Conservation (phyloP, 2,113 vertebrate genomes). For the Sceloporus tristichus region DNA sequence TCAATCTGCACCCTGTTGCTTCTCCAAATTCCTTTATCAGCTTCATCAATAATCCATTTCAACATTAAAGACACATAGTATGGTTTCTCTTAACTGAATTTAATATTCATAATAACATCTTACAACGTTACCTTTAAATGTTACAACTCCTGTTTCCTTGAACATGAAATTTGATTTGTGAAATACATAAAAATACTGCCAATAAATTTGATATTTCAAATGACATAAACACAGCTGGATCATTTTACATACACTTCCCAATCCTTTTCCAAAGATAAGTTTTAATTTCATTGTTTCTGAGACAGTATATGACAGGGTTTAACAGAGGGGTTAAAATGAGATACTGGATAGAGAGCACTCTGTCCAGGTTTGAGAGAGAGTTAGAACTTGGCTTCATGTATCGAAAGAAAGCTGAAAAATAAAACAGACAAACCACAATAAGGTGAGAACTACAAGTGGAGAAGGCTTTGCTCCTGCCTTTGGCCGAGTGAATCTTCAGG, state of each 20-base stretch:
- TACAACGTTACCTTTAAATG: too few relatives aligned
- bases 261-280: background rate
- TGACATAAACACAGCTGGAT: background rate
- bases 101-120: too few relatives aligned
- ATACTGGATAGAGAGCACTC: constrained; percentile 11
- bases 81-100: too few relatives aligned
- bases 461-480: constrained; percentile 37
- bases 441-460: constrained; percentile 45
- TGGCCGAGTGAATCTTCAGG: constrained; percentile 5
- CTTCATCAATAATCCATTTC: too few relatives aligned
- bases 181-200: too few relatives aligned
- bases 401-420: constrained; percentile 10
- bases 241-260: background rate
- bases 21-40: too few relatives aligned
- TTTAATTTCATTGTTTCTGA: constrained; percentile 61
- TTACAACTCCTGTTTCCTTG: too few relatives aligned
- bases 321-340: constrained; percentile 11
- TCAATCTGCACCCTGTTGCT: too few relatives aligned
- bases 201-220: background rate
- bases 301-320: constrained; percentile 60
- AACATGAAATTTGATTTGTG: too few relatives aligned
- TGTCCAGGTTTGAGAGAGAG: background rate
- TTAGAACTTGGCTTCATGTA: constrained; percentile 20
- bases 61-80: too few relatives aligned
- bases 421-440: constrained; percentile 17